These are phyloP conservation scores for Drosophila nigricruria DNA, from an alignment of 2,888 invertebrate genomes.

Conservation along the genomic window DNA sequence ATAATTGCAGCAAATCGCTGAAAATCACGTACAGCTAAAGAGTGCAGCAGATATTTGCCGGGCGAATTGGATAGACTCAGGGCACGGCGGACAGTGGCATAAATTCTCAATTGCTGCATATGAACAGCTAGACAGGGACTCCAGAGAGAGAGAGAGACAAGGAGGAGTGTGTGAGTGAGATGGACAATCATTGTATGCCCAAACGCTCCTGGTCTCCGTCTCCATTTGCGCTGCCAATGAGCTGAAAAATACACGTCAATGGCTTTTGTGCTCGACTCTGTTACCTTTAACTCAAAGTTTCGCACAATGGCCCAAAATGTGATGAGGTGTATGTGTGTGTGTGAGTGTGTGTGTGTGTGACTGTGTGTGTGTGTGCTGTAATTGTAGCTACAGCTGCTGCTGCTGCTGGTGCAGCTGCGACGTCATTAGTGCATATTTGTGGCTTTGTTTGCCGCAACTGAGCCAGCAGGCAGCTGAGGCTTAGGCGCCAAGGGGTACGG, in stretches of 20 bases:
- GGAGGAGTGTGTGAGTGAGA: neutral
- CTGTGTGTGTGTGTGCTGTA: slow-evolving; percentile 29
- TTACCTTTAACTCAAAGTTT: slow-evolving; percentile 53
- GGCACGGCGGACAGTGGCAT: slow-evolving; percentile 5
- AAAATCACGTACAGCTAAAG: slow-evolving; percentile 69
- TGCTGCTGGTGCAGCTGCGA: slow-evolving; percentile 50
- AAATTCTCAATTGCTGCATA: slow-evolving; percentile 21
- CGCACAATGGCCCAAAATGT: slow-evolving; percentile 47
- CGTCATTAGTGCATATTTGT: slow-evolving; percentile 84
- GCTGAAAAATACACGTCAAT: slow-evolving; percentile 61
- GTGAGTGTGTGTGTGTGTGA: slow-evolving; percentile 1
- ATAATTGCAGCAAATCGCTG: slow-evolving; percentile 66
- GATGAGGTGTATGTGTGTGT: slow-evolving; percentile 30
- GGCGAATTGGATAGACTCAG: neutral
- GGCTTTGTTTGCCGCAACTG: slow-evolving; percentile 83
- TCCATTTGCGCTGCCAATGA: slow-evolving; percentile 63
- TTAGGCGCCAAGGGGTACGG: neutral
- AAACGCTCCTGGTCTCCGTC: slow-evolving; percentile 23
- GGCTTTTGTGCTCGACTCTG: slow-evolving; percentile 49
- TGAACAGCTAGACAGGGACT: slow-evolving; percentile 8
- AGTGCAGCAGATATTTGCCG: slow-evolving; percentile 18
- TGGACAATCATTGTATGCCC: neutral
- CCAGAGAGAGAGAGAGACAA: too few species aligned
- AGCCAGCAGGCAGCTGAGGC: slow-evolving; percentile 39
- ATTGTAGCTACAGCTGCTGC: slow-evolving; percentile 54